Evolutionary conservation across 2,888 invertebrate species (phyloP).

Genomic region (Drosophila basisetae): DNA sequence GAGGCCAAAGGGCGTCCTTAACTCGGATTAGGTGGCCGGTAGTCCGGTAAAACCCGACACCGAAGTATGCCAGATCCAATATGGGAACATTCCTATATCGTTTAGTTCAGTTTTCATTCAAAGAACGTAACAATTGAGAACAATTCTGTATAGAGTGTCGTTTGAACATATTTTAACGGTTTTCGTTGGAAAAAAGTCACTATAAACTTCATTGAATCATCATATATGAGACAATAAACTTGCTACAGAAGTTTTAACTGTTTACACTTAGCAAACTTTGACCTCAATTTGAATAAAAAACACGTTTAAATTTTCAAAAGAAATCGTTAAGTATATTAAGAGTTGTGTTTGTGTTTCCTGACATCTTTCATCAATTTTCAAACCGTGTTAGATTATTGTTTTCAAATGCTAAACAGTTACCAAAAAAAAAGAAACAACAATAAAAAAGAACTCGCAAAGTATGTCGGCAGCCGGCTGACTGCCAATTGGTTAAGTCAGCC

Average conservation of each 20-base stretch:
- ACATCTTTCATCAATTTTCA: conserved; percentile 19
- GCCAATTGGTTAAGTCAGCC: not conserved
- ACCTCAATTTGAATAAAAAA: conserved; percentile 41
- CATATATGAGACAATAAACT: conserved; percentile 2
- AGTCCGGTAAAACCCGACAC: conserved; percentile 10
- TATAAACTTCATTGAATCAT: not conserved
- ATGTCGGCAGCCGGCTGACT: not conserved
- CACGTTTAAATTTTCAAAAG: conserved; percentile 23
- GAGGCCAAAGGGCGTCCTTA: conserved; percentile 9
- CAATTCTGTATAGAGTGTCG: not conserved
- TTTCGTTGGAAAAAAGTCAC: not conserved
- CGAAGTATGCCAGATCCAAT: conserved; percentile 3
- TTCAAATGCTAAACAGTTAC: conserved; percentile 3
- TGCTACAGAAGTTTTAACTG: conserved; percentile 7
- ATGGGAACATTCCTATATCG: not conserved
- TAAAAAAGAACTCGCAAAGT: not conserved
- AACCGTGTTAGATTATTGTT: conserved; percentile 14
- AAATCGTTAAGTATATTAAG: conserved; percentile 28
- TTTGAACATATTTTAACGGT: not conserved
- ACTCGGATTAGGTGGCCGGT: conserved; percentile 35
- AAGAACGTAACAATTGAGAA: not conserved
- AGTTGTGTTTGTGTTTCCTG: conserved; percentile 5
- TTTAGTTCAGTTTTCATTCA: not conserved
- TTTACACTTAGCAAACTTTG: conserved; percentile 17
- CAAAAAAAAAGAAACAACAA: not conserved